These are phyloP conservation scores for Aselliscus stoliczkanus DNA, from an alignment of 2,797 vertebrate genomes.

Conservation along the genomic window DNA sequence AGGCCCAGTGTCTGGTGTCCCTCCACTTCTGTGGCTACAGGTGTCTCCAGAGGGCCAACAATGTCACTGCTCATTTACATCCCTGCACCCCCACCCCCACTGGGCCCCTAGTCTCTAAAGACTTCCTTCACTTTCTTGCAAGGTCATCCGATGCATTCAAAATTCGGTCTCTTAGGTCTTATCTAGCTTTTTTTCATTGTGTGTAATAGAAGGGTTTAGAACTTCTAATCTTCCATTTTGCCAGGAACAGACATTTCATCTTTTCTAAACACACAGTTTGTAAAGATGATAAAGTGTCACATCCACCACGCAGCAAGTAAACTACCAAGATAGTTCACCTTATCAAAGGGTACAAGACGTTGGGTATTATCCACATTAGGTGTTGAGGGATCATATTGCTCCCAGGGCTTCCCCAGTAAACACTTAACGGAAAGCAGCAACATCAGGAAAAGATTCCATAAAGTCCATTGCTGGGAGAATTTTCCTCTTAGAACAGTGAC, in stretches of 20 bases:
- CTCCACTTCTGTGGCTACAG: not conserved
- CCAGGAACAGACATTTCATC: not conserved
- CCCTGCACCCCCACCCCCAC: not conserved
- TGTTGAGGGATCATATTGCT: constrained; percentile 8
- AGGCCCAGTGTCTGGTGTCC: not conserved
- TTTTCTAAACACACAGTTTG: not conserved
- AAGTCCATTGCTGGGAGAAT: not conserved
- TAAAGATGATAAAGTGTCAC: not conserved
- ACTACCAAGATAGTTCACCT: not conserved
- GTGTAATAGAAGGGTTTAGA: not conserved
- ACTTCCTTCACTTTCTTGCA: not conserved
- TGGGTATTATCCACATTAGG: not conserved
- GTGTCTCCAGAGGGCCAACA: not conserved
- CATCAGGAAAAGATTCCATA: not conserved
- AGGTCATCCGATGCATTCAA: not conserved
- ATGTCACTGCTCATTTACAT: not conserved
- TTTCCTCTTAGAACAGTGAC: not conserved
- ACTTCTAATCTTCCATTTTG: not conserved
- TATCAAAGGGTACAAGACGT: not conserved
- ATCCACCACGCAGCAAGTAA: not conserved
- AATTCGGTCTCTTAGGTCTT: not conserved
- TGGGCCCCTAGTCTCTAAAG: not conserved
- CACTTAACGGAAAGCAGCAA: not conserved
- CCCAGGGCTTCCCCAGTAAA: not conserved
- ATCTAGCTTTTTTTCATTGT: not conserved